A percentile compares a stretch with the other conserved stretches of the same genome.
phyloP scores from a whole-genome alignment of 2,888 invertebrate species.

The Micoletzkya japonica region DNA sequence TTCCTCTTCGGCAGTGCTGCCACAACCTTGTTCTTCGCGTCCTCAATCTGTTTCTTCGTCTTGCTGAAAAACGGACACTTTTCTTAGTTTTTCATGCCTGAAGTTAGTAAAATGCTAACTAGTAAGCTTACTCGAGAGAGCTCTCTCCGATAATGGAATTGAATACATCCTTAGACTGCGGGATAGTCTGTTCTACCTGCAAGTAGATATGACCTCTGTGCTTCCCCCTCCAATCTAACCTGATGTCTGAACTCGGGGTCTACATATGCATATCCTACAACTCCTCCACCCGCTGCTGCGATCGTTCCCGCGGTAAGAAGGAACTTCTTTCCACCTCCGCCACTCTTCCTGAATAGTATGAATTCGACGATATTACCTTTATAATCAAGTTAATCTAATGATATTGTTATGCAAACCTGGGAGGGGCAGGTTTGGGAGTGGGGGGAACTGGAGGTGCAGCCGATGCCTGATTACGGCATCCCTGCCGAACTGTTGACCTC shows the following conservation, averaged over 20 bases:
- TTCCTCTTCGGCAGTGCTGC: slow-evolving; percentile 39
- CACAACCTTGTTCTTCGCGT: slow-evolving; percentile 36
- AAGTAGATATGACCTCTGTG: not conserved
- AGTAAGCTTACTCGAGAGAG: slow-evolving; percentile 37
- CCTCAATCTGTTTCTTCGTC: slow-evolving; percentile 34
- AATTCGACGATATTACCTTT: not conserved
- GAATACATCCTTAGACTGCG: slow-evolving; percentile 45
- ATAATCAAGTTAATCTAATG: slow-evolving; percentile 3
- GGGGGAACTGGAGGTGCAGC: slow-evolving; percentile 3
- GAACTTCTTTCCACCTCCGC: slow-evolving; percentile 41
- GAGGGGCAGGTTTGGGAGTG: not conserved
- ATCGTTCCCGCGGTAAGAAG: slow-evolving; percentile 35
- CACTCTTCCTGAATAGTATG: slow-evolving; percentile 36
- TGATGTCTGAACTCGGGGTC: slow-evolving; percentile 51
- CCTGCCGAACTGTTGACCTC: slow-evolving; percentile 26
- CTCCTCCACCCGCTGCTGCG: slow-evolving; percentile 48
- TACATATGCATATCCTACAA: slow-evolving; percentile 52
- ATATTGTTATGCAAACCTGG: not conserved
- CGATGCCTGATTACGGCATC: slow-evolving; percentile 14
- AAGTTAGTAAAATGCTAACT: not conserved
- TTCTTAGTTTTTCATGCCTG: not conserved
- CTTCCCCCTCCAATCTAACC: slow-evolving; percentile 26
- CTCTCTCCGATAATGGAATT: slow-evolving; percentile 45
- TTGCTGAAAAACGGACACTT: slow-evolving; percentile 30
- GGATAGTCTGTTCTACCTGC: slow-evolving; percentile 45